phyloP scores from a whole-genome alignment of 2,113 vertebrate genomes.

The Bambusicola thoracicus region DNA sequence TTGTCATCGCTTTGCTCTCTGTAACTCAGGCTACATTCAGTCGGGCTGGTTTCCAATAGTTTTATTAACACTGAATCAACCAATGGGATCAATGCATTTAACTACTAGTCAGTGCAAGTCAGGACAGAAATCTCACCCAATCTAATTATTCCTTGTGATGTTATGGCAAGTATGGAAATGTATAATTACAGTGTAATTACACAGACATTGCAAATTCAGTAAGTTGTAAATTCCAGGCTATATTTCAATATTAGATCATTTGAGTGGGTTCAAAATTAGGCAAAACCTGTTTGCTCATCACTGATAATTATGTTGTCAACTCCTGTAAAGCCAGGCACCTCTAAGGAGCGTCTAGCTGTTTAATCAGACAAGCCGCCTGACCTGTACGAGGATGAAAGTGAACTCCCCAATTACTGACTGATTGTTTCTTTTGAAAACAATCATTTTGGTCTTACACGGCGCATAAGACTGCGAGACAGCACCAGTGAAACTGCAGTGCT shows the following conservation, averaged over 20 bases:
- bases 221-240: slow-evolving; percentile 56
- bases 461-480: background rate
- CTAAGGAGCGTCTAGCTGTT: background rate
- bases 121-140: slow-evolving; percentile 11
- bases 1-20: background rate
- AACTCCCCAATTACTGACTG: background rate
- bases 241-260: slow-evolving; percentile 53
- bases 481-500: background rate
- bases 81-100: slow-evolving; percentile 39
- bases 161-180: slow-evolving; percentile 54
- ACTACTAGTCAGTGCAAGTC: slow-evolving; percentile 28
- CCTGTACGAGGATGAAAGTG: background rate
- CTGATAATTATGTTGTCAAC: slow-evolving; percentile 32
- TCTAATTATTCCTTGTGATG: slow-evolving; percentile 46
- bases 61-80: background rate
- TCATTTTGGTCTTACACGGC: background rate
- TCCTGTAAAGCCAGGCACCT: slow-evolving; percentile 1
- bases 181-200: slow-evolving; percentile 62
- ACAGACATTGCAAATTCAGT: background rate
- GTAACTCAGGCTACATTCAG: background rate
- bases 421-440: background rate
- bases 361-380: background rate
- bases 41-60: background rate
- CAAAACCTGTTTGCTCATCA: slow-evolving; percentile 44
- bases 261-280: slow-evolving; percentile 44